Percentiles rank a stretch among this genome's conserved stretches.
phyloP scores from a whole-genome alignment of 2,888 invertebrate species.

The Brachynemurus nebulosus region DNA sequence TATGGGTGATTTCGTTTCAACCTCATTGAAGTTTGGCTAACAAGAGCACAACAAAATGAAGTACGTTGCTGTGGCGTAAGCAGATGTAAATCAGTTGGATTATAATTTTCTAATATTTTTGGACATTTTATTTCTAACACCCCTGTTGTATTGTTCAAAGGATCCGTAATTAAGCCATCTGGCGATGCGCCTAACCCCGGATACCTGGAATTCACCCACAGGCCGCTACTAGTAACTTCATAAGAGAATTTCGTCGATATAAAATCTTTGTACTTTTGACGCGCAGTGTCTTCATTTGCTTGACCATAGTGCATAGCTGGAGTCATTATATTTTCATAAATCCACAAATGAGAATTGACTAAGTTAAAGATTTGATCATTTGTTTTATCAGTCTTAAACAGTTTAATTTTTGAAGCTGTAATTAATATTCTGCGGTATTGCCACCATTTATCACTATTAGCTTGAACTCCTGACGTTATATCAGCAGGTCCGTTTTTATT shows the following conservation, averaged over 20 bases:
- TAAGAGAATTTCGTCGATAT: slow-evolving; percentile 10
- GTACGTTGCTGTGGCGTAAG: slow-evolving; percentile 14
- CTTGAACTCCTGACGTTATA: slow-evolving; percentile 11
- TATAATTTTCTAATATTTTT: slow-evolving; percentile 15
- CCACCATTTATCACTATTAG: slow-evolving; percentile 13
- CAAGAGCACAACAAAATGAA: slow-evolving; percentile 14
- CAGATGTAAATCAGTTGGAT: slow-evolving; percentile 13
- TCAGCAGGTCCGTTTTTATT: slow-evolving; percentile 10
- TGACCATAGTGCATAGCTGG: slow-evolving; percentile 12
- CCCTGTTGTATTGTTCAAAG: slow-evolving; percentile 8
- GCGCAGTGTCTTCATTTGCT: slow-evolving; percentile 12
- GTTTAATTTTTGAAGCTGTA: slow-evolving; percentile 16
- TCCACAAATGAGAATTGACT: slow-evolving; percentile 7
- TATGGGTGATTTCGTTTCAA: slow-evolving; percentile 16
- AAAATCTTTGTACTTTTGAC: slow-evolving; percentile 3
- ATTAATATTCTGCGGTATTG: slow-evolving; percentile 15
- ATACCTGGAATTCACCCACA: slow-evolving; percentile 15
- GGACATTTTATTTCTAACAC: slow-evolving; percentile 10
- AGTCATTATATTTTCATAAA: not conserved
- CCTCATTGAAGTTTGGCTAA: slow-evolving; percentile 7
- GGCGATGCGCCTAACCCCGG: slow-evolving; percentile 10
- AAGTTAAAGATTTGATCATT: slow-evolving; percentile 12
- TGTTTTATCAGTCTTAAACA: slow-evolving; percentile 11
- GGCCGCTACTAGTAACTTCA: slow-evolving; percentile 11
- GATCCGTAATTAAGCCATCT: slow-evolving; percentile 13